Conservation (phyloP, 2,888 invertebrate species). For the Rhorus exstirpatorius region DNA sequence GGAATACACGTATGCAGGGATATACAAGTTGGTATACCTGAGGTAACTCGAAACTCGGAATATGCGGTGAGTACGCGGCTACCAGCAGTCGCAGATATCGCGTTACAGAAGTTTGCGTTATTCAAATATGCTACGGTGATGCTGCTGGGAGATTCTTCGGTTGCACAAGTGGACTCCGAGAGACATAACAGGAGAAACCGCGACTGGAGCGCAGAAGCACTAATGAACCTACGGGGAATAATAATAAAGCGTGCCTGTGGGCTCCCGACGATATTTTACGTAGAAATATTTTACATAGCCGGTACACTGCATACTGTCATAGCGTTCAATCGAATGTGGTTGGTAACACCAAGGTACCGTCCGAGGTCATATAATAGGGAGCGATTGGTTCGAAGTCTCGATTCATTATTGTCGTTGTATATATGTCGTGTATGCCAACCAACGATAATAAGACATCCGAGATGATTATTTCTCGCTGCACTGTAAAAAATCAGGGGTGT, state of each 20-base stretch:
- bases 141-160: constrained; percentile 47
- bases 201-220: constrained; percentile 42
- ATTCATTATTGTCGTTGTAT: constrained; percentile 6
- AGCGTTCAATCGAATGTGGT: constrained; percentile 45
- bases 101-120: constrained; percentile 67
- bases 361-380: constrained; percentile 27
- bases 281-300: background rate
- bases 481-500: no score
- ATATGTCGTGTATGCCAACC: constrained; percentile 26
- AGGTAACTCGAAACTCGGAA: constrained; percentile 61
- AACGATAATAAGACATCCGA: constrained; percentile 56
- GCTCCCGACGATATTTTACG: constrained; percentile 16
- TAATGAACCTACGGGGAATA: constrained; percentile 64
- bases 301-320: constrained; percentile 2
- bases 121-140: constrained; percentile 51
- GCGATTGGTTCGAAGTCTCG: constrained; percentile 61
- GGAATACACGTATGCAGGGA: background rate
- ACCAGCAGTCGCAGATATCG: constrained; percentile 60
- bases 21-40: constrained; percentile 26
- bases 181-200: constrained; percentile 5
- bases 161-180: constrained; percentile 38
- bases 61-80: constrained; percentile 16
- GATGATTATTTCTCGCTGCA: constrained; percentile 44
- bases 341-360: constrained; percentile 37
- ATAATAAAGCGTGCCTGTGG: constrained; percentile 49